Conservation (phyloP, 2,113 vertebrate genomes). For the Henicopernis longicauda region DNA sequence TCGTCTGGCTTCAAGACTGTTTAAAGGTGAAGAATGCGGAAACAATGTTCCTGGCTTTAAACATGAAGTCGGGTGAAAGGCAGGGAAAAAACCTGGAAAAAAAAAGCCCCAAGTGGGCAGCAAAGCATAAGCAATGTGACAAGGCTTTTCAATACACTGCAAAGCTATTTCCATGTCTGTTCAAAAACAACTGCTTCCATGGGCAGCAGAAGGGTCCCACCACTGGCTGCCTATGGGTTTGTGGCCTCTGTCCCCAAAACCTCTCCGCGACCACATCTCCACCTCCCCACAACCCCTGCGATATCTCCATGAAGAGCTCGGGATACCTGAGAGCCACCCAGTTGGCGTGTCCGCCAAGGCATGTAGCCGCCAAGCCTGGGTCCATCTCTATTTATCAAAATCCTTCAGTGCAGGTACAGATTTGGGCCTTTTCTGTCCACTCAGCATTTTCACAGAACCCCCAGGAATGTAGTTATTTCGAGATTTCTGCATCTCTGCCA, state of each 20-base stretch:
- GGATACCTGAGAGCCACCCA: neutral
- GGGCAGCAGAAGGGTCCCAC: neutral
- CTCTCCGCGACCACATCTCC: neutral
- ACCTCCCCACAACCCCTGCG: accelerated
- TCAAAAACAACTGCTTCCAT: neutral
- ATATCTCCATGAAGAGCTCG: accelerated
- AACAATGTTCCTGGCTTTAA: neutral
- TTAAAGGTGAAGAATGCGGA: neutral
- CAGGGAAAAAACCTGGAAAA: accelerated
- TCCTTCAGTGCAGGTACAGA: neutral
- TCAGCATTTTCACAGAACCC: neutral
- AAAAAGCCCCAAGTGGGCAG: neutral
- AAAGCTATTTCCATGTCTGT: neutral
- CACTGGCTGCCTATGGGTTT: neutral
- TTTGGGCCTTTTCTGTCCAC: neutral
- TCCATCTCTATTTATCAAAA: neutral
- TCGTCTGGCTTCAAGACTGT: neutral
- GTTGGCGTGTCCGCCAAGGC: accelerated
- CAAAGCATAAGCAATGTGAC: neutral
- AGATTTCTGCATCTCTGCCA: neutral
- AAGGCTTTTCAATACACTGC: neutral
- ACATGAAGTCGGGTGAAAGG: neutral
- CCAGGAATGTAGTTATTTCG: neutral
- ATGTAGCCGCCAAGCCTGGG: neutral
- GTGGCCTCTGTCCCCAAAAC: neutral